Evolutionary conservation across 2,888 invertebrate genomes (phyloP), one percentile per base, ranked within the genome.

Genomic region (Ichneumoninae sp.): DNA sequence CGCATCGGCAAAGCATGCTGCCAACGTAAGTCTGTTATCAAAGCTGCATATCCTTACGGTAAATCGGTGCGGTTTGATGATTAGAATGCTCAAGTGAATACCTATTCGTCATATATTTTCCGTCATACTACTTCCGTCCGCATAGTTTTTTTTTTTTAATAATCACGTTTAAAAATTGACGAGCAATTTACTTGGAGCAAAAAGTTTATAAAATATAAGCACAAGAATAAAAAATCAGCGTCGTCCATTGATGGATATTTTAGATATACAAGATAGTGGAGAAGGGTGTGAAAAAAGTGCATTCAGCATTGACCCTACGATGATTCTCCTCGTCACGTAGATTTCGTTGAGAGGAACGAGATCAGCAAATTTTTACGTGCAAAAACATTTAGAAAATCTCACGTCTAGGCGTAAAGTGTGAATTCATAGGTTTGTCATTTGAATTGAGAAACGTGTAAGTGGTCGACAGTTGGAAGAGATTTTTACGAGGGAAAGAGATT

Each of bases 1-100:
- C 75, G 70, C 52, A 75, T 75, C 65, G 85, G 85, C 85, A 81
- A 36, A 79, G 85, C 85, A 85, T 85, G 85, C 85, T 85, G 71
- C 85, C 78, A 71, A 85, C 66, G 74, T 79, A 81, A 74, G 75
- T 85, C 71, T 81, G 75, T 79, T 33, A 71, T 71, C 79, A 54
- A 78, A 66, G 81, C 79, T 81, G 81, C 70, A 33, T 79, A 70
- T 85, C 73, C 44, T 47, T 47, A 73, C 65, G 50, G 73, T 78
- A 75, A 40, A 65, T 78, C 77, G 75, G 44, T 73, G 69, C 22
- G 40, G 52, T 69, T 36, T 19, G 52, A 54, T 54, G 52, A 54
- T 54, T 16, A 6, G 16, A 8, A 22, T 54, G 44, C 19, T 54
- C 52, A 19, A 54, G 52, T 54, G 52, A 54, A 54, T n/a, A 22